Percentiles rank a stretch among this genome's conserved stretches.
Evolutionary conservation across 2,113 vertebrate species (phyloP).

Genomic region (Chauna torquata): DNA sequence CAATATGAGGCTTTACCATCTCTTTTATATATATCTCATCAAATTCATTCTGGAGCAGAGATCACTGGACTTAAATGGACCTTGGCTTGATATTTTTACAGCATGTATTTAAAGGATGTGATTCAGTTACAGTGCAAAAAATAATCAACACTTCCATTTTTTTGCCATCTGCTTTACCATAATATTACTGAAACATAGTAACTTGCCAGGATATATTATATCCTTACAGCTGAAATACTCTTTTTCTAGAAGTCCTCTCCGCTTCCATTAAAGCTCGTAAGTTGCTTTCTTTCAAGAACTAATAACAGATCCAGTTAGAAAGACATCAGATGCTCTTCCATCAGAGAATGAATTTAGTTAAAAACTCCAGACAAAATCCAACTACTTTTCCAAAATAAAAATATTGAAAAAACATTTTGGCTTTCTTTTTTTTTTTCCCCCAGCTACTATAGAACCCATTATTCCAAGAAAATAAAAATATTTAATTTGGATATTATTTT

Average conservation of each 20-base stretch:
- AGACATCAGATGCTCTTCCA: not conserved
- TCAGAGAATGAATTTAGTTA: not conserved
- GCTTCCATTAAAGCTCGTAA: not conserved
- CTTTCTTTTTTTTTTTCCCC: not conserved
- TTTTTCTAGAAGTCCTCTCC: not conserved
- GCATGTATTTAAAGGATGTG: not conserved
- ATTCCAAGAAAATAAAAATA: not conserved
- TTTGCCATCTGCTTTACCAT: not conserved
- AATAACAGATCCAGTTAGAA: not conserved
- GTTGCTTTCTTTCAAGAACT: not conserved
- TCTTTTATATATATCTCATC: not conserved
- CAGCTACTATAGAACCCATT: not conserved
- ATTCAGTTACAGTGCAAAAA: not conserved
- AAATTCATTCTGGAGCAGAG: not conserved
- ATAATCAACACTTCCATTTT: not conserved
- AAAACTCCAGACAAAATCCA: not conserved
- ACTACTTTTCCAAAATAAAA: not conserved
- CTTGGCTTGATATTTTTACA: not conserved
- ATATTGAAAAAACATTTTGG: not conserved
- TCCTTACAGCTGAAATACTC: not conserved
- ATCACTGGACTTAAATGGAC: not conserved
- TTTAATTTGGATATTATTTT: not conserved
- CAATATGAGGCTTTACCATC: not conserved
- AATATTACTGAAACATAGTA: not conserved
- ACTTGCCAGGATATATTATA: not conserved